Percentiles rank a stretch among this genome's conserved stretches.
phyloP scores from a whole-genome alignment of 2,888 invertebrate species.

The Caenorhabditis sp. region DNA sequence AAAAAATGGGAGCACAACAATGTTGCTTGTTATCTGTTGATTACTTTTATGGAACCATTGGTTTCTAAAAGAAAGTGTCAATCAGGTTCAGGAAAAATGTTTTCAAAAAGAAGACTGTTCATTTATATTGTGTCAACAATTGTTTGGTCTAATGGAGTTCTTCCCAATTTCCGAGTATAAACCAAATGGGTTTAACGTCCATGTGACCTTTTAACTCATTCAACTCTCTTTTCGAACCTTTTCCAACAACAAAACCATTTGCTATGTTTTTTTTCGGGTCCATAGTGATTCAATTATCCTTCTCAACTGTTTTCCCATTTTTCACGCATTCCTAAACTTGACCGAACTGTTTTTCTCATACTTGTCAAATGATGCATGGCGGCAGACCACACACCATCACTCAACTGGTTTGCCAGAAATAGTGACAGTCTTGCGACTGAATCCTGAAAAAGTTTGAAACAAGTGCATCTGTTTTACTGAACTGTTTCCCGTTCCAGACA shows the following conservation, averaged over 20 bases:
- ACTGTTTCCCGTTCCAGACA: not conserved
- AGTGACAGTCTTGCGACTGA: not conserved
- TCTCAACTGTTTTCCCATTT: not conserved
- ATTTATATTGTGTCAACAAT: no score
- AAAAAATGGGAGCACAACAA: no score
- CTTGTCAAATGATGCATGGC: not conserved
- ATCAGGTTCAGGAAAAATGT: no score
- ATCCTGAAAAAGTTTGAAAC: not conserved
- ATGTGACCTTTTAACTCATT: no score
- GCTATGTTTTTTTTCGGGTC: not conserved
- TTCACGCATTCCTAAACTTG: not conserved
- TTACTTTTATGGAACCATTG: no score
- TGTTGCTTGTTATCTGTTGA: no score
- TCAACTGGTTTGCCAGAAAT: not conserved
- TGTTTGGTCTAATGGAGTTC: no score
- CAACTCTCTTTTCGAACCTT: not conserved
- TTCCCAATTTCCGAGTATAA: no score
- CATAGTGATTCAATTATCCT: not conserved
- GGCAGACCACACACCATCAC: not conserved
- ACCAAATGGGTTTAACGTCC: no score
- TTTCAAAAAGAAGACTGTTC: no score
- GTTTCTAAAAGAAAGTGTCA: no score
- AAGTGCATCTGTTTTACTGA: not conserved
- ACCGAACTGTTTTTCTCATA: not conserved
- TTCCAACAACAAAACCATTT: not conserved